phyloP scores from a whole-genome alignment of 2,113 vertebrate species.

The Apodemus speciosus region DNA sequence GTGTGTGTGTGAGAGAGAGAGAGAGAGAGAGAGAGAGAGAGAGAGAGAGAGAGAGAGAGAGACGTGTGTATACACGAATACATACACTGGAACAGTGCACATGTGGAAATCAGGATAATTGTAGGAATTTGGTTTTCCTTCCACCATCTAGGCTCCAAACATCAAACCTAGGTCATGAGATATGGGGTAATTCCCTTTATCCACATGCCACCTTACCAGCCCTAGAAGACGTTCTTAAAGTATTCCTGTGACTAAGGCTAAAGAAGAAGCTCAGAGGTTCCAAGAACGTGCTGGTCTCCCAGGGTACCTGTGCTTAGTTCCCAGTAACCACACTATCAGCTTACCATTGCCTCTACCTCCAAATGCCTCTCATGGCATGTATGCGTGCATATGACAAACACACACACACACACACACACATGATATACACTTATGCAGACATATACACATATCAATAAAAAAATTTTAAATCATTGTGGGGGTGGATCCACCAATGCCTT shows the following conservation, averaged over 20 bases:
- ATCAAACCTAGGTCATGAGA: too few species aligned
- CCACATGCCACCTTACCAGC: background rate
- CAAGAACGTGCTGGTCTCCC: background rate
- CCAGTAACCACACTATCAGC: background rate
- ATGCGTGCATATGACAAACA: too few species aligned
- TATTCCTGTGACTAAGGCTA: background rate
- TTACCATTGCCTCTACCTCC: background rate
- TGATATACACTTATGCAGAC: background rate
- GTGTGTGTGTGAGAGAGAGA: too few species aligned
- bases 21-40: too few species aligned
- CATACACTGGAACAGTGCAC: background rate
- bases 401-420: background rate
- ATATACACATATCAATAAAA: background rate
- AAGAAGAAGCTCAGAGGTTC: background rate
- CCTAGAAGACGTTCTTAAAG: background rate
- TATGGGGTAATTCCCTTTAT: background rate
- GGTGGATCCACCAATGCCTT: too few species aligned
- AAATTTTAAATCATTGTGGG: too few species aligned
- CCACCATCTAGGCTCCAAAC: too few species aligned
- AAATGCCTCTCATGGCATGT: background rate
- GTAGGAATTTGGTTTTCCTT: background rate
- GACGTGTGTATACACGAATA: background rate
- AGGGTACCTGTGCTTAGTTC: background rate
- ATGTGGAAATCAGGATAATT: background rate
- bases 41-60: too few species aligned